phyloP scores from a whole-genome alignment of 2,113 vertebrate species.

The Syrrhaptes paradoxus region DNA sequence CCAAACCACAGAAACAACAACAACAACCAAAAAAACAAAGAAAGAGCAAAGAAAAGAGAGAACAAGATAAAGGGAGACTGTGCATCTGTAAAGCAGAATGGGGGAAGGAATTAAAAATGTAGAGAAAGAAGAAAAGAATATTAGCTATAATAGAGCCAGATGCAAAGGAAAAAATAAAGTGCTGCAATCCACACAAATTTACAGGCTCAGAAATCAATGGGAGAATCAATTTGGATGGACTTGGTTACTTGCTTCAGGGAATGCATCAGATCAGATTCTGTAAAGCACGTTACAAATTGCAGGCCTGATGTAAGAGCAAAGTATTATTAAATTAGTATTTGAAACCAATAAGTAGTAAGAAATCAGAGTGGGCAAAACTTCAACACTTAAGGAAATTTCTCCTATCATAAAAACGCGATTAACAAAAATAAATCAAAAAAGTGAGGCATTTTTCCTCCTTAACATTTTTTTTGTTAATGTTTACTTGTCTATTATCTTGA shows the following conservation, averaged over 20 bases:
- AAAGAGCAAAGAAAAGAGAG: not conserved
- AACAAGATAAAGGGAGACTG: not conserved
- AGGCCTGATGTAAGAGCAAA: not conserved
- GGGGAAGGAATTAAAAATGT: not conserved
- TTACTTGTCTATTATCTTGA: not conserved
- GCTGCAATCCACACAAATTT: slow-evolving; percentile 32
- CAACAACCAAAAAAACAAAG: not conserved
- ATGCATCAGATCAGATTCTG: not conserved
- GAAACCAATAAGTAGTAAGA: not conserved
- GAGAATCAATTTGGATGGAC: slow-evolving; percentile 37
- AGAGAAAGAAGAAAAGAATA: not conserved
- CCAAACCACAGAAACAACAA: too few relatives aligned
- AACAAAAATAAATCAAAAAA: not conserved
- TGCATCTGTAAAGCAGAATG: not conserved
- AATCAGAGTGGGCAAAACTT: not conserved
- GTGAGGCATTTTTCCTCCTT: not conserved
- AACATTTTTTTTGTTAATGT: not conserved
- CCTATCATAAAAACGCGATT: not conserved
- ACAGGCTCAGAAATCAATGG: slow-evolving; percentile 30
- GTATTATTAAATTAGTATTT: slow-evolving; percentile 4
- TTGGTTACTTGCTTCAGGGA: slow-evolving; percentile 28
- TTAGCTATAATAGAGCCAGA: not conserved
- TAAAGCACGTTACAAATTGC: not conserved
- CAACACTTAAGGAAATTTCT: not conserved
- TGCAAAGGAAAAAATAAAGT: not conserved